Evolutionary conservation across 2,888 invertebrate species (phyloP).

Genomic region (Hermaeophaga mercurialis): DNA sequence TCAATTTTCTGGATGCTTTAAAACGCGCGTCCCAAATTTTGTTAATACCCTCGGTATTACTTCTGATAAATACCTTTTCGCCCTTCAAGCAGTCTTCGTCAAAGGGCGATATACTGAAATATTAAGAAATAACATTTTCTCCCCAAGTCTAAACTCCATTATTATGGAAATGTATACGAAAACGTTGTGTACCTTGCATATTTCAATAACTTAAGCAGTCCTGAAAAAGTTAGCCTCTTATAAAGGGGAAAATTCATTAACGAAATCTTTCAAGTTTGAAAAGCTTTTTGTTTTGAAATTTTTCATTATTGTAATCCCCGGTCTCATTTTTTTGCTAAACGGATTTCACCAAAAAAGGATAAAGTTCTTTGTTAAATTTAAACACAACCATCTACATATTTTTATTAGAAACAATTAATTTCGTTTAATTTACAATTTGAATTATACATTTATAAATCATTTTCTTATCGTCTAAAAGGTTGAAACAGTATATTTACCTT

Average conservation of each 20-base stretch:
- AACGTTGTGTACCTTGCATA: slow-evolving; percentile 21
- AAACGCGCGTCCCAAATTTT: neutral
- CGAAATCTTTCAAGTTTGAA: slow-evolving; percentile 12
- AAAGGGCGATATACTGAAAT: slow-evolving; percentile 5
- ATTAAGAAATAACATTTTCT: slow-evolving; percentile 11
- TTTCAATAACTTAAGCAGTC: slow-evolving; percentile 21
- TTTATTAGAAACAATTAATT: no score
- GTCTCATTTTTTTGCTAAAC: neutral
- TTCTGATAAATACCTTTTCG: slow-evolving; percentile 1
- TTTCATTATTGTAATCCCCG: slow-evolving; percentile 8
- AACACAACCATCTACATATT: no score
- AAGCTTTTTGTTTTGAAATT: slow-evolving; percentile 15
- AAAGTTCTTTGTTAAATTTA: no score
- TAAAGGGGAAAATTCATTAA: slow-evolving; percentile 21
- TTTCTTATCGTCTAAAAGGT: no score
- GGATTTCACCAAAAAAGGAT: neutral
- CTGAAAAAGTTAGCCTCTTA: slow-evolving; percentile 5
- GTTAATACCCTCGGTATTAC: neutral
- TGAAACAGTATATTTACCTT: no score
- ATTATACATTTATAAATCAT: no score
- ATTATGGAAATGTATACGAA: slow-evolving; percentile 17
- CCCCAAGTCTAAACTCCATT: neutral
- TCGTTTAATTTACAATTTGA: no score
- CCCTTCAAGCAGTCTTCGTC: neutral
- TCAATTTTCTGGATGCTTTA: neutral